Base-by-base conservation (phyloP, 2,797 vertebrate species). In the Xiphophorus birchmanni region DNA sequence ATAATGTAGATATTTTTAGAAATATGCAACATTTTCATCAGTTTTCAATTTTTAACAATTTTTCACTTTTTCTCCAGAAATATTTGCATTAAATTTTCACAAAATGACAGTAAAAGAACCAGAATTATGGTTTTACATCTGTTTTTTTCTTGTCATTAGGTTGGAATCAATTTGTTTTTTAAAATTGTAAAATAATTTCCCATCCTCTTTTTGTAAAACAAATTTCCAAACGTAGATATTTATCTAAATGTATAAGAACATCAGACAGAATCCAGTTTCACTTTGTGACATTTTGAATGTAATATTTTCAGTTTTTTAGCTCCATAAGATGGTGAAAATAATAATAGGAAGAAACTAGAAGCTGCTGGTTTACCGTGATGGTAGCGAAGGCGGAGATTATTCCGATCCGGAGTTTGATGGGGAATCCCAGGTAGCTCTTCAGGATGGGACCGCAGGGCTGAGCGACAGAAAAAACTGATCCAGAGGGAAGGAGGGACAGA, bases 321-420 rank as follows among this genome's bases (percentile, higher is more conserved):
- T 56, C 54, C 54, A 29, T 29, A 58, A 13, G 0, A 13, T 4
- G 0, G 26, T 58, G 10, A 29, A 58, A 58, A 10, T 1, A 21
- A 5, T 2, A 23, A 21, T 8, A n/a, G 11, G 26, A 29, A 13
- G 35, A 65, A 65, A 65, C 6, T 1, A 5, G 32, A 13, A n/a
- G 17, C 35, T 6, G 3, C 47, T 35, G 32, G 37, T 58, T 80
- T 73, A 94, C 93, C 81, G 87, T 11, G 0, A 94, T 88, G 58
- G 94, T 94, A 80, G 93, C 86, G 1, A 93, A 83, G 17, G 94
- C 88, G 3, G 94, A 94, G 56, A 94, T 93, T 60, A 94, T 91
- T 77, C 92, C 93, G 32, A 94, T 93, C 48, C 90, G 60, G 37
- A 94, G 84, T 81, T 93, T 95, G 82, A 94, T 90, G 69, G 93